Percentiles rank a stretch among this genome's conserved stretches.
Evolutionary conservation across 2,888 invertebrate genomes (phyloP).

Genomic region (Timema podura): DNA sequence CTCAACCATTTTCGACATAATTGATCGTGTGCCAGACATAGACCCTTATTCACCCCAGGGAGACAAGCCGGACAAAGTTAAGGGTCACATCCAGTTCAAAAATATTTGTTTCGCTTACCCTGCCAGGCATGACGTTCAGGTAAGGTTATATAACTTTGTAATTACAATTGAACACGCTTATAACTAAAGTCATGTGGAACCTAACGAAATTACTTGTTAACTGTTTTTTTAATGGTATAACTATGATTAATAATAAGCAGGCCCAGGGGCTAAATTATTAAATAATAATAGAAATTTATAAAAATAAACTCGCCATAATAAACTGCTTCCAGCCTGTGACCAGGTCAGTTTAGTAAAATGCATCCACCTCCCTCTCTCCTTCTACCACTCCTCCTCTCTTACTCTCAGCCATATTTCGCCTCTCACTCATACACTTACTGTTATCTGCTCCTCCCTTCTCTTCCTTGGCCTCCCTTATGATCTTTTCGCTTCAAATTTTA

Average conservation of each 20-base stretch:
- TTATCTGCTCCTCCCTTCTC: too few relatives aligned
- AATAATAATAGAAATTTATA: not conserved
- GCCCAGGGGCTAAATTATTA: not conserved
- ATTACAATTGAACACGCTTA: not conserved
- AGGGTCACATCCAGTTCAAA: constrained; percentile 44
- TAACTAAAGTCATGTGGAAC: not conserved
- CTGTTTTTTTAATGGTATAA: not conserved
- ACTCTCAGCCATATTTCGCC: too few relatives aligned
- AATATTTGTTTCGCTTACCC: constrained; percentile 47
- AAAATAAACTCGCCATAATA: not conserved
- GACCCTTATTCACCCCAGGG: constrained; percentile 55
- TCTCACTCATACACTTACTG: too few relatives aligned
- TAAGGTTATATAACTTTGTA: not conserved
- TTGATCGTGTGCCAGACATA: constrained; percentile 67
- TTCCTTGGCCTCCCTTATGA: too few relatives aligned
- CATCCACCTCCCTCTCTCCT: too few relatives aligned
- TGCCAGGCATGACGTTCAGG: constrained; percentile 45
- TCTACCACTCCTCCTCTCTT: too few relatives aligned
- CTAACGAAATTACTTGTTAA: not conserved
- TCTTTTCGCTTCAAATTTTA: too few relatives aligned
- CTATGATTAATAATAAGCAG: not conserved
- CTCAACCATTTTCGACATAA: constrained; percentile 63
- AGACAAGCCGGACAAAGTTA: constrained; percentile 39
- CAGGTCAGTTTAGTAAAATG: too few relatives aligned
- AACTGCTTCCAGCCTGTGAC: too few relatives aligned